Evolutionary conservation across 1,140 invertebrate species (phyloP).

Genomic region (Plutomurus gul): DNA sequence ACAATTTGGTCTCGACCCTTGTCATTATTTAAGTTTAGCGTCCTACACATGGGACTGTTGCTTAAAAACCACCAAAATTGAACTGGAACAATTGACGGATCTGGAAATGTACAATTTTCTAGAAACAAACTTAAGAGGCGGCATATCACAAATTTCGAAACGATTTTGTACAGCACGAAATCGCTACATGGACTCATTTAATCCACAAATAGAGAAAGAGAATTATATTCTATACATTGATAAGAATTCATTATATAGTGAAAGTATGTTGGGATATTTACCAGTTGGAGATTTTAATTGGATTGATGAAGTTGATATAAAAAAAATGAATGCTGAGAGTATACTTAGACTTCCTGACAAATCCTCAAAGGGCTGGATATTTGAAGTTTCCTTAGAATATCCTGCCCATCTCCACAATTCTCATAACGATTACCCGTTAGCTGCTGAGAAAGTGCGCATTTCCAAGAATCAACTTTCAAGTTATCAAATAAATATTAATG

Average conservation of each 20-base stretch:
- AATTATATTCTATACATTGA: slow-evolving; percentile 37
- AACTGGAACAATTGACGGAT: slow-evolving; percentile 53
- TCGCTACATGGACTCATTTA: slow-evolving; percentile 47
- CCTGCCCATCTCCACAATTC: slow-evolving; percentile 50
- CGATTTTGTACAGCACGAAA: slow-evolving; percentile 43
- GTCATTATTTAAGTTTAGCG: slow-evolving; percentile 54
- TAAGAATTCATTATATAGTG: slow-evolving; percentile 55
- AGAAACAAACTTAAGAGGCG: slow-evolving; percentile 51
- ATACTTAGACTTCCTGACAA: slow-evolving; percentile 45
- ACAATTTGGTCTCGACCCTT: slow-evolving; percentile 52
- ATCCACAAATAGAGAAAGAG: not conserved
- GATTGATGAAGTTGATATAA: slow-evolving; percentile 34
- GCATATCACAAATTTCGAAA: slow-evolving; percentile 49
- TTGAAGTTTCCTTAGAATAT: slow-evolving; percentile 55
- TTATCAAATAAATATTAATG: not conserved
- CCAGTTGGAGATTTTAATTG: slow-evolving; percentile 50
- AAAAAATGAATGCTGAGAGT: not conserved
- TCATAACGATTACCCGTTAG: slow-evolving; percentile 54
- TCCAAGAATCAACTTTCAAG: not conserved
- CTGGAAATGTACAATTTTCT: slow-evolving; percentile 54
- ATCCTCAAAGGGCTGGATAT: slow-evolving; percentile 49
- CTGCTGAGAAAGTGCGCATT: slow-evolving; percentile 31
- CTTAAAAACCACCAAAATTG: slow-evolving; percentile 47
- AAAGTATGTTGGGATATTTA: slow-evolving; percentile 42
- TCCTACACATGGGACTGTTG: slow-evolving; percentile 55